A percentile compares a stretch with the other conserved stretches of the same genome.
phyloP scores from a whole-genome alignment of 2,888 invertebrate species.

The Drosophila aldrichi region DNA sequence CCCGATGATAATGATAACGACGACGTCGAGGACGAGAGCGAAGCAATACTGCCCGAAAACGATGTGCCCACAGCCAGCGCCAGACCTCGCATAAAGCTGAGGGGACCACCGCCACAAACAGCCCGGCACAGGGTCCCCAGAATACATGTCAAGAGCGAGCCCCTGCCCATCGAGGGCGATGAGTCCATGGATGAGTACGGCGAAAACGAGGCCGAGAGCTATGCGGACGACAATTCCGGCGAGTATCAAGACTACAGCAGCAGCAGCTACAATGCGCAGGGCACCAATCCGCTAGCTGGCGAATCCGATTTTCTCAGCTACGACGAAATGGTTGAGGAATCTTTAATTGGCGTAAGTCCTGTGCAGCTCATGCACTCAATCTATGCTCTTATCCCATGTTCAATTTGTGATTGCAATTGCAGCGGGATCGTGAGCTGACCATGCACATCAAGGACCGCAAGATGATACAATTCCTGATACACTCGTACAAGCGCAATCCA shows the following conservation, averaged over 20 bases:
- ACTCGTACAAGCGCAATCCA: constrained; percentile 81
- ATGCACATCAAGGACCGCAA: constrained; percentile 83
- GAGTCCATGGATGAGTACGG: constrained; percentile 66
- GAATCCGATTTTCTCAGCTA: constrained; percentile 75
- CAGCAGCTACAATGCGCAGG: constrained; percentile 42
- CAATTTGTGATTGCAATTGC: neutral
- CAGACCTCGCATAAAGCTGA: constrained; percentile 46
- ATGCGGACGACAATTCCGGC: constrained; percentile 64
- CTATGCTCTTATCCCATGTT: neutral
- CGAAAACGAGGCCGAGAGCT: constrained; percentile 52
- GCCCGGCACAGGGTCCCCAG: constrained; percentile 12
- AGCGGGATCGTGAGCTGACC: constrained; percentile 73
- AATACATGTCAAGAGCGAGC: constrained; percentile 55
- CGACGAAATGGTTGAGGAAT: constrained; percentile 82
- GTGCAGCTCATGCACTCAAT: neutral
- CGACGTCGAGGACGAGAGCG: constrained; percentile 51
- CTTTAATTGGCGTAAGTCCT: constrained; percentile 75
- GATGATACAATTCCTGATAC: constrained; percentile 83
- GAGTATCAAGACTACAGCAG: constrained; percentile 62
- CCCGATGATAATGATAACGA: constrained; percentile 28
- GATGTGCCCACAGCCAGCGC: constrained; percentile 41
- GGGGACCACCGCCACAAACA: constrained; percentile 6
- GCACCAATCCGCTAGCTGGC: constrained; percentile 38
- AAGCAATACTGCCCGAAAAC: constrained; percentile 61
- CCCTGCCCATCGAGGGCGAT: constrained; percentile 53